A percentile compares a stretch with the other conserved stretches of the same genome.
Evolutionary conservation across 2,888 invertebrate species (phyloP).

Genomic region (Drosophila mulleri): DNA sequence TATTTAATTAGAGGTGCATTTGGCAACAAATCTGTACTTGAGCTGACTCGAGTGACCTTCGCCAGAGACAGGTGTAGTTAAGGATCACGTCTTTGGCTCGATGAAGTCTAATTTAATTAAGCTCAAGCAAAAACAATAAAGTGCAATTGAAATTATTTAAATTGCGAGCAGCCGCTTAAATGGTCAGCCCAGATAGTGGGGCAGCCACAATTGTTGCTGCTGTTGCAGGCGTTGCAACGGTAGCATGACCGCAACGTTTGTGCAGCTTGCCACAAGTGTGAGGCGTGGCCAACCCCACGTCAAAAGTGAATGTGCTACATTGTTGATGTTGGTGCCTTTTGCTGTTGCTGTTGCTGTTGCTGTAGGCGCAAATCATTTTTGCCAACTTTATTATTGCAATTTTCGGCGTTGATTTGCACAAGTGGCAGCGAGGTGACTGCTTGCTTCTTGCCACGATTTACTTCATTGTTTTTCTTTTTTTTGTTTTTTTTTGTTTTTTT

Average conservation of each 20-base stretch:
- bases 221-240: constrained; percentile 43
- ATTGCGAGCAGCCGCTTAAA: constrained; percentile 45
- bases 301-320: constrained; percentile 77
- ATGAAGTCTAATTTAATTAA: constrained; percentile 57
- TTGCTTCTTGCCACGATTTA: constrained; percentile 39
- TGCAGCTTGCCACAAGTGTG: constrained; percentile 58
- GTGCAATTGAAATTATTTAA: constrained; percentile 58
- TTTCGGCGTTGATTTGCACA: constrained; percentile 57
- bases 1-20: constrained; percentile 57
- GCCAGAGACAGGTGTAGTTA: constrained; percentile 4
- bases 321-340: constrained; percentile 12
- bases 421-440: constrained; percentile 39
- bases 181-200: constrained; percentile 49
- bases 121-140: constrained; percentile 25
- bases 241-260: constrained; percentile 50
- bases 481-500: background rate
- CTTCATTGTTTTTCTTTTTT: constrained; percentile 7
- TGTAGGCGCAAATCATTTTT: constrained; percentile 58
- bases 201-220: constrained; percentile 19
- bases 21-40: constrained; percentile 46
- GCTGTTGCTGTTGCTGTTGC: constrained; percentile 13
- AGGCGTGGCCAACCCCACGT: constrained; percentile 63
- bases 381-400: constrained; percentile 72
- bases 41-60: constrained; percentile 57
- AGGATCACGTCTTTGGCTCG: constrained; percentile 20